Evolutionary conservation across 2,888 invertebrate genomes (phyloP), one percentile per base, ranked within the genome.

Genomic region (Coelopa pilipes): DNA sequence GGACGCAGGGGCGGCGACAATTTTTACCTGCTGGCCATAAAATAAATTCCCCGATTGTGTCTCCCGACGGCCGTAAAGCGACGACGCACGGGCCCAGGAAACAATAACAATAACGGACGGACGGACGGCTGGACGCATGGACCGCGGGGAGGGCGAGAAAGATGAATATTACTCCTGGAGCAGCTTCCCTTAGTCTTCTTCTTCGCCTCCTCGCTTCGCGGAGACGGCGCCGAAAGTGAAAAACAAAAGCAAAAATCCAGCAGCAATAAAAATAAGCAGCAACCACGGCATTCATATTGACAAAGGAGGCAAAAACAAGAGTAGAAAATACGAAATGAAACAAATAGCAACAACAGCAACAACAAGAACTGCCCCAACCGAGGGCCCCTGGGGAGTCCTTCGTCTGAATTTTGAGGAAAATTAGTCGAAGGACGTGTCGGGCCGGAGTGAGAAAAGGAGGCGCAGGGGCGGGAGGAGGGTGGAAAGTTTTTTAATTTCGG

Each of bases 11-110:
- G 50, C 70, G 21, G 79, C 78, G 80, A 80, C 79, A 83, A 82
- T 80, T 81, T 80, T 82, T 81, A 84, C 83, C 84, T 83, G 85
- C 82, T 84, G 83, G 82, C 79, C 80, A 80, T 84, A 83, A 84
- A 84, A 83, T 81, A 81, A 80, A 81, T 83, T 80, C 80, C 78
- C 79, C 81, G 82, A 82, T 81, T 80, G 78, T 79, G 80, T 81
- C 77, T 74, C 79, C 65, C 68, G 50, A 55, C 62, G 67, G 76
- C 60, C 79, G 78, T 80, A 79, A 80, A 80, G 80, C 81, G 82
- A 83, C 82, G 82, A 82, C 82, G 63, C 63, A 75, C 45, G 45
- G 55, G 17, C 34, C 34, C 34, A 34, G 34, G 34, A 34, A 34
- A 34, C 34, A 34, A 34, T 34, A 34, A 34, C 34, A 34, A 34